These are phyloP conservation scores for Panonychus citri DNA, from an alignment of 1,140 invertebrate species.

Conservation along the genomic window DNA sequence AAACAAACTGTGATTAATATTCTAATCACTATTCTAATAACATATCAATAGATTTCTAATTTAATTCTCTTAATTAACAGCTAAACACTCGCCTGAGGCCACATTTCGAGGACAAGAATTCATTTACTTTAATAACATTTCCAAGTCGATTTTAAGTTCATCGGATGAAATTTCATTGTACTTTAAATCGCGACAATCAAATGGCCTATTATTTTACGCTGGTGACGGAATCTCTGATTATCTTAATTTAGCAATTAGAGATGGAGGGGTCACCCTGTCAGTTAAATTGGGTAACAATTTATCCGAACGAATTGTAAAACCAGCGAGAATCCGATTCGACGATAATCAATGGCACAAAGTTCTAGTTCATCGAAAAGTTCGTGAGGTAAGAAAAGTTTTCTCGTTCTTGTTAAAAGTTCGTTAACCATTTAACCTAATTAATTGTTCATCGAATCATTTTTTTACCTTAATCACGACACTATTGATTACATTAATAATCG, in stretches of 20 bases:
- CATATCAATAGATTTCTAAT: too few relatives aligned
- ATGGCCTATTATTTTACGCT: slow-evolving; percentile 73
- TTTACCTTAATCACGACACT: too few relatives aligned
- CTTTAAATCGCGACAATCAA: slow-evolving; percentile 75
- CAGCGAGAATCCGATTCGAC: slow-evolving; percentile 64
- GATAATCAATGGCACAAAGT: slow-evolving; percentile 95
- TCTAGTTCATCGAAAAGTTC: slow-evolving; percentile 43
- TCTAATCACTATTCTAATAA: too few relatives aligned
- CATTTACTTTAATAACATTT: slow-evolving; percentile 48
- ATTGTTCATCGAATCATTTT: too few relatives aligned
- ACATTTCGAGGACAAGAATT: slow-evolving; percentile 76
- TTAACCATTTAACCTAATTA: not conserved
- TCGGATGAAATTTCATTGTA: slow-evolving; percentile 67
- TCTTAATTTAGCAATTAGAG: slow-evolving; percentile 60
- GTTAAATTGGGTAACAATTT: slow-evolving; percentile 79
- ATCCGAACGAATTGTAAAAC: slow-evolving; percentile 66
- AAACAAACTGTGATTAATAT: too few relatives aligned
- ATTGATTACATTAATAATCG: too few relatives aligned
- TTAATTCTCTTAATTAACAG: slow-evolving; percentile 33
- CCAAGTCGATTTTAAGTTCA: slow-evolving; percentile 55
- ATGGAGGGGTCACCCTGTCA: slow-evolving; percentile 64
- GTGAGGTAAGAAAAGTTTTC: too few relatives aligned
- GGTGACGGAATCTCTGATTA: slow-evolving; percentile 61
- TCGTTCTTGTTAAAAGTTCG: too few relatives aligned
- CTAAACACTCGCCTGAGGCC: slow-evolving; percentile 69